Base-by-base conservation (phyloP, 2,888 invertebrate genomes). In the Drosophila neoperkinsi region DNA sequence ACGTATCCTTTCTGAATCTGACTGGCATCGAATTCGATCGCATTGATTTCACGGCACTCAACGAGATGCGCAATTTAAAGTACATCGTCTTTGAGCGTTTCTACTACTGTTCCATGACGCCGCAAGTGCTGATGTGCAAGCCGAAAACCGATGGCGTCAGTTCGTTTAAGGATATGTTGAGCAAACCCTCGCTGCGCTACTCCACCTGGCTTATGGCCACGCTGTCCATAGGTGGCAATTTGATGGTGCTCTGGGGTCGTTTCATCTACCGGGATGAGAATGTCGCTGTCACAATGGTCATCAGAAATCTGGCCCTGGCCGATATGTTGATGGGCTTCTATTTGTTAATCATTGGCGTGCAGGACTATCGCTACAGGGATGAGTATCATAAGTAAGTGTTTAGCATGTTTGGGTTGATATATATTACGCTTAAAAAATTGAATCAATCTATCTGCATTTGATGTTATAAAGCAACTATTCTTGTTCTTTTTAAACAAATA, bases 311-410 rank as follows among this genome's bases (percentile, higher is more conserved):
- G 43, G 96, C 96, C 53, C 94, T 95, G 33, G 95, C 96, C 16
- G 96, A 96, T 88, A 93, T 96, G 81, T 91, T 96, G 55, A 96
- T 96, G 95, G 96, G 96, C 9, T 88, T 96, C 63, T 96, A 96
- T 91, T 92, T 96, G 73, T 86, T 95, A 49, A 94, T 95, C 46
- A 95, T 96, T 80, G 96, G 95, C 1, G 91, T 94, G 21, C 94
- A 95, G 81, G 96, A 96, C 88, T 90, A 93, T 43, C 94, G 94
- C 59, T 95, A 94, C 86, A 93, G 95, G 5, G 94, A 94, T 71
- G 93, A 93, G 59, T 96, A 96, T 90, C 94, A 95, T 77, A 92
- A 77, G 81, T 80, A 51, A n/a, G 21, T 13, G 11, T 31, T 51
- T 13, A 4, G 5, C 13, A 31, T n/a, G 6, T 21, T 13, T 43